Conservation (phyloP, 2,888 invertebrate genomes). For the Plagodis dolabraria region DNA sequence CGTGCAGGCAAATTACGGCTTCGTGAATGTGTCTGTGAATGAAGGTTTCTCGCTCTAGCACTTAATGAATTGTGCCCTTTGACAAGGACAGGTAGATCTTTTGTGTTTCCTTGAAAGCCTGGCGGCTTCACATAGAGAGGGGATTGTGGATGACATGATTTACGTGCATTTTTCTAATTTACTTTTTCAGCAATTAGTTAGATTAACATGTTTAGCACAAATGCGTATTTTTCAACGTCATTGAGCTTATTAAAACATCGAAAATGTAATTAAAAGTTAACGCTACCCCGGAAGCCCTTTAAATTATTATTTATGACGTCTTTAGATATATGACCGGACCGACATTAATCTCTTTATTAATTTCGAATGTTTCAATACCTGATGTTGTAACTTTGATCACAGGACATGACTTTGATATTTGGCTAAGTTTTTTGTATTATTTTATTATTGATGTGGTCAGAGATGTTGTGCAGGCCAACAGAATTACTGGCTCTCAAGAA, state of each 20-base stretch:
- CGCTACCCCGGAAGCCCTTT: constrained; percentile 51
- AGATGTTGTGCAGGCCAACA: too few species aligned
- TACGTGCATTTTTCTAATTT: constrained; percentile 76
- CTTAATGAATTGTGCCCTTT: constrained; percentile 41
- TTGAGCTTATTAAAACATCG: constrained; percentile 56
- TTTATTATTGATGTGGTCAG: too few species aligned
- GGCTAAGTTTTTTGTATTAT: too few species aligned
- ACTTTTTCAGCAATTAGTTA: constrained; percentile 74
- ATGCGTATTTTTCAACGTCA: constrained; percentile 67
- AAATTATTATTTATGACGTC: constrained; percentile 17
- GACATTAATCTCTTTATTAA: background rate
- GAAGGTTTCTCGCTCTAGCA: constrained; percentile 64
- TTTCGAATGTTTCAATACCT: background rate
- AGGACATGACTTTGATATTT: background rate
- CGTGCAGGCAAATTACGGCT: constrained; percentile 82
- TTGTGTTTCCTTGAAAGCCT: constrained; percentile 75
- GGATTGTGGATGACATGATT: constrained; percentile 73
- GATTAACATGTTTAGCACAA: constrained; percentile 74
- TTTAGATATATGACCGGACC: constrained; percentile 3
- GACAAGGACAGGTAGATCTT: constrained; percentile 65
- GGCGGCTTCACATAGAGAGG: constrained; percentile 62
- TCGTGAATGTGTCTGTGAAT: constrained; percentile 53
- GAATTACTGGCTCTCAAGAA: too few species aligned
- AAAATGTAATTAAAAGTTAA: constrained; percentile 59
- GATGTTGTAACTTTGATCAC: background rate